Conservation (phyloP, 2,113 vertebrate species). For the Oncorhynchus nerka region DNA sequence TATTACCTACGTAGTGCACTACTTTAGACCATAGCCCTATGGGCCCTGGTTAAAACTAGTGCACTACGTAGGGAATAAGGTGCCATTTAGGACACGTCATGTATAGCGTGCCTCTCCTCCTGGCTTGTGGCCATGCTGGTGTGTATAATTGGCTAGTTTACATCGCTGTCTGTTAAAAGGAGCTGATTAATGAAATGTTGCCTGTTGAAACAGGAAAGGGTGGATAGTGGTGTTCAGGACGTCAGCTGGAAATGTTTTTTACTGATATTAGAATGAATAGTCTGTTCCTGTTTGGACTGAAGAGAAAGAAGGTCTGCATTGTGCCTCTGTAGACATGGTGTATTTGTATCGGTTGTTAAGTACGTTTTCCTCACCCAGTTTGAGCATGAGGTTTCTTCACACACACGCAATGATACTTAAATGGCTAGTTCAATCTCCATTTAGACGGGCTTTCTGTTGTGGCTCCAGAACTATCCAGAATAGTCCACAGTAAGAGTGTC, state of each 20-base stretch:
- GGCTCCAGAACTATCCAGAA: too few species aligned
- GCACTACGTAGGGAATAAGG: background rate
- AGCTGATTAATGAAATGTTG: background rate
- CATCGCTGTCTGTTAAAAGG: background rate
- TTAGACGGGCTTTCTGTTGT: too few species aligned
- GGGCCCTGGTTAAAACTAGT: too few species aligned
- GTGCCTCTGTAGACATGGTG: too few species aligned
- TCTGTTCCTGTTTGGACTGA: background rate
- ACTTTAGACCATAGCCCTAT: too few species aligned
- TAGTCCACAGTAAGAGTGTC: too few species aligned
- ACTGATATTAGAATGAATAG: background rate
- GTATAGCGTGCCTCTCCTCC: background rate
- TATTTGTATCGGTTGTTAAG: background rate
- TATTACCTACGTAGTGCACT: too few species aligned
- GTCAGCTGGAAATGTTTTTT: too few species aligned
- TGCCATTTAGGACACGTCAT: background rate
- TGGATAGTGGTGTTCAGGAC: too few species aligned
- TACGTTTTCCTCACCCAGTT: background rate
- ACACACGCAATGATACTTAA: too few species aligned
- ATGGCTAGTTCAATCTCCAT: too few species aligned
- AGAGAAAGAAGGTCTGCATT: background rate
- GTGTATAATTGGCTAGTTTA: slow-evolving; percentile 4
- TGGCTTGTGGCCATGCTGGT: background rate
- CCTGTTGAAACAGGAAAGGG: background rate
- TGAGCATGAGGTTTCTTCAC: background rate